phyloP scores from a whole-genome alignment of 2,113 vertebrate species.

The Menura novaehollandiae region DNA sequence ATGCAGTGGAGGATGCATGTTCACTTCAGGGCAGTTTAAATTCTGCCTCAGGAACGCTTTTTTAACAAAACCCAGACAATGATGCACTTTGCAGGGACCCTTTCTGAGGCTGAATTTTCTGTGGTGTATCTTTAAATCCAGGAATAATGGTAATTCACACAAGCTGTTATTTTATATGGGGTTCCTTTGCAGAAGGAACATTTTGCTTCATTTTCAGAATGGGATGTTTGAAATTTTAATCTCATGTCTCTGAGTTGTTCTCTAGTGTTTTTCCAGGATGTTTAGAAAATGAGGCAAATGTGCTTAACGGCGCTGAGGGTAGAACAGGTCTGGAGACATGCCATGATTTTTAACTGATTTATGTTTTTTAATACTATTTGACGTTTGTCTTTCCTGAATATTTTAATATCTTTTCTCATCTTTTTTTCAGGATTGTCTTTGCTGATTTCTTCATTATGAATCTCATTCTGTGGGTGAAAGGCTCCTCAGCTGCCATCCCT shows the following conservation, averaged over 20 bases:
- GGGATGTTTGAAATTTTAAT: background rate
- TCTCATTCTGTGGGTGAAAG: conserved; percentile 89
- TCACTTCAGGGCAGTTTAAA: background rate
- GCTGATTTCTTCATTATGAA: conserved; percentile 92
- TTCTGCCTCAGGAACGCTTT: background rate
- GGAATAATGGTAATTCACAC: background rate
- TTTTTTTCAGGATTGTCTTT: conserved; percentile 82
- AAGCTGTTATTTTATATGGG: background rate
- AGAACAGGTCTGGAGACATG: background rate
- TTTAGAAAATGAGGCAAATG: background rate
- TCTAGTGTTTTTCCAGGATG: background rate
- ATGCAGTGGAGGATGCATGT: background rate
- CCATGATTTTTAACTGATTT: background rate
- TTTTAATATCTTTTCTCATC: background rate
- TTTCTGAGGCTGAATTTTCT: background rate
- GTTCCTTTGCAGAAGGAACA: background rate
- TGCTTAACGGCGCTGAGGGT: background rate
- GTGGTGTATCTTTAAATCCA: background rate
- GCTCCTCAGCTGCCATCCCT: conserved; percentile 87
- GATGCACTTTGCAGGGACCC: background rate
- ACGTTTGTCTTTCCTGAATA: background rate
- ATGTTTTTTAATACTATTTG: background rate
- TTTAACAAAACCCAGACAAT: background rate
- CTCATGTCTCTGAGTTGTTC: background rate
- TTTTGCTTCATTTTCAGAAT: background rate